Conservation (phyloP, 1,140 invertebrate genomes). For the Oedothorax gibbosus region DNA sequence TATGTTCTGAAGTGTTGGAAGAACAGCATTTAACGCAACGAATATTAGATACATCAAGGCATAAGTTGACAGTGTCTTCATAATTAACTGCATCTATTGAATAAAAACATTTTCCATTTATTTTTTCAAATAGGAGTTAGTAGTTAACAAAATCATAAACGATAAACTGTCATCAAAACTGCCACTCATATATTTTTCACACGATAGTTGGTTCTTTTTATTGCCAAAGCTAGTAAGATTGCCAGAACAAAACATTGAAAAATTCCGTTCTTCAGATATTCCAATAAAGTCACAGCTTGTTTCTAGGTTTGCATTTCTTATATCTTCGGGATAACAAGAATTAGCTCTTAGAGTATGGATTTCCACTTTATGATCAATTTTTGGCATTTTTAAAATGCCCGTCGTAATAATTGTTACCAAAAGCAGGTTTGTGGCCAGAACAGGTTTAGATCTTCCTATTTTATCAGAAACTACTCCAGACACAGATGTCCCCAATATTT, state of each 20-base stretch:
- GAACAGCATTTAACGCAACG: too few relatives aligned
- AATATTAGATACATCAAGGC: too few relatives aligned
- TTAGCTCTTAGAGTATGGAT: not conserved
- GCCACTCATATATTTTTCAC: not conserved
- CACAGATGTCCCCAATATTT: constrained; percentile 6
- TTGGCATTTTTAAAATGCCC: not conserved
- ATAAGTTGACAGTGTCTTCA: not conserved
- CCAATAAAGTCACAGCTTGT: not conserved
- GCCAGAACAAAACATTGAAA: too few relatives aligned
- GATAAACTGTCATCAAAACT: not conserved
- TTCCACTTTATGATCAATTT: constrained; percentile 2
- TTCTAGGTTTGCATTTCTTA: too few relatives aligned
- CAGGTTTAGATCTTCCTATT: constrained; percentile 42
- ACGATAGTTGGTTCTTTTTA: not conserved
- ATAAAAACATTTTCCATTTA: too few relatives aligned
- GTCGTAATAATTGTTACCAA: not conserved
- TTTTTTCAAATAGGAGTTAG: too few relatives aligned
- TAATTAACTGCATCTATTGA: too few relatives aligned
- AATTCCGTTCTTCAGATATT: not conserved
- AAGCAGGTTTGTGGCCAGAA: constrained; percentile 30
- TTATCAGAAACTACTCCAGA: constrained; percentile 46
- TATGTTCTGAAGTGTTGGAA: too few relatives aligned
- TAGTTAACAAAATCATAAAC: too few relatives aligned
- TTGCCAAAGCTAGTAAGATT: too few relatives aligned
- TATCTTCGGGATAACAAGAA: not conserved